A percentile compares a stretch with the other conserved stretches of the same genome.
These are phyloP conservation scores for Nothoprocta pentlandii DNA, from an alignment of 2,113 vertebrate species.

Conservation along the genomic window DNA sequence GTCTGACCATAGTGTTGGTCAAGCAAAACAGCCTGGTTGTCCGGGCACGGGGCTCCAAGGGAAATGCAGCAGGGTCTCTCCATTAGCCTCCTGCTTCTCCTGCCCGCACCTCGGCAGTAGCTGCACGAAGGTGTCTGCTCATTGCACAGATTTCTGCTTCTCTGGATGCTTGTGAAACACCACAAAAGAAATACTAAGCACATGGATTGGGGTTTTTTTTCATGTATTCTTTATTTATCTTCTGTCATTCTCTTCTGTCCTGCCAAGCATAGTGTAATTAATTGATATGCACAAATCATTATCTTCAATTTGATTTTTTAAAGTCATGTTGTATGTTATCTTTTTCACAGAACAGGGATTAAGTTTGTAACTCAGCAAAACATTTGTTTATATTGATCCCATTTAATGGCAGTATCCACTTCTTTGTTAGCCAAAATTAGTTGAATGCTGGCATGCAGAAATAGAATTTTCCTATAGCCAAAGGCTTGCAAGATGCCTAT, in stretches of 20 bases:
- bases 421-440: neutral
- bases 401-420: neutral
- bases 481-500: neutral
- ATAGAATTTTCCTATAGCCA: neutral
- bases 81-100: fast-evolving
- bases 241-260: neutral
- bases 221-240: neutral
- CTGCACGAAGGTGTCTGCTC: neutral
- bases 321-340: neutral
- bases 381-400: neutral
- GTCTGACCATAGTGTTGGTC: fast-evolving
- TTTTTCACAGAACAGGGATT: neutral
- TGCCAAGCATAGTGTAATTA: neutral
- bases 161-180: neutral
- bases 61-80: neutral
- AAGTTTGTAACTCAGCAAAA: neutral
- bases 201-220: neutral
- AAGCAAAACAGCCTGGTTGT: neutral
- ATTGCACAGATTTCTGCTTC: neutral
- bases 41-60: neutral
- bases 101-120: fast-evolving
- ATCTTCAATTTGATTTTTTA: neutral
- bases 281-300: neutral
- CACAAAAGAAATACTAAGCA: neutral
- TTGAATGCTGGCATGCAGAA: neutral